These are phyloP conservation scores for Tetanocera ferruginea DNA, from an alignment of 2,888 invertebrate genomes.

Conservation along the genomic window DNA sequence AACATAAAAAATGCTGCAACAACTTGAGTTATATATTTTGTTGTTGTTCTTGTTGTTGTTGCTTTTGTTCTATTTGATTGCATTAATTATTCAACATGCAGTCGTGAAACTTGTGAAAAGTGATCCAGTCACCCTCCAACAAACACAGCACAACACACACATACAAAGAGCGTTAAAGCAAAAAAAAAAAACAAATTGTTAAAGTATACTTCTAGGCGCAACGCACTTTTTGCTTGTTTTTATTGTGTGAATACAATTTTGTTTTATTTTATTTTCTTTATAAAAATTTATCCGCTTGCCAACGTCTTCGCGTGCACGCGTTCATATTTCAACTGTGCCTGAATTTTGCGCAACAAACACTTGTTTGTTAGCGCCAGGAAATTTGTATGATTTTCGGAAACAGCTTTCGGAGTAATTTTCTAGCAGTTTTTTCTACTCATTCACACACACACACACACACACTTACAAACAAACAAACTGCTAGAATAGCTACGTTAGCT, in stretches of 20 bases:
- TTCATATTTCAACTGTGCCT: slow-evolving; percentile 15
- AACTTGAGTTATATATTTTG: slow-evolving; percentile 13
- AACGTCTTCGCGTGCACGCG: slow-evolving; percentile 13
- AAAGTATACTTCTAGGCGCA: slow-evolving; percentile 17
- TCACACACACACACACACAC: neutral
- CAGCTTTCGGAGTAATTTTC: slow-evolving; percentile 16
- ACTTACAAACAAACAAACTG: too few species aligned
- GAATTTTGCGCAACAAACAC: slow-evolving; percentile 18
- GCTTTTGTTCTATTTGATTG: slow-evolving; percentile 15
- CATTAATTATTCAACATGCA: slow-evolving; percentile 27
- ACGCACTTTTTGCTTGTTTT: neutral
- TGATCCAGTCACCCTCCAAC: too few species aligned
- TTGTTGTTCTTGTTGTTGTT: neutral
- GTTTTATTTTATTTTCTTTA: neutral
- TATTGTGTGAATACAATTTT: neutral
- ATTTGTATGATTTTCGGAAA: neutral
- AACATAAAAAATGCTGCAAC: too few species aligned
- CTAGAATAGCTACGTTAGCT: neutral
- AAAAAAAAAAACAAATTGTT: neutral
- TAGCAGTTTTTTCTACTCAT: neutral
- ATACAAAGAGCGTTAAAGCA: neutral
- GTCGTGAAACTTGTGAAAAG: neutral
- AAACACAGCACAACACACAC: neutral
- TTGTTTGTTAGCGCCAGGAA: neutral
- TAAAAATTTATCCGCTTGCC: slow-evolving; percentile 24